These are phyloP conservation scores for Helarctos malayanus DNA, from an alignment of 2,797 vertebrate species.

Conservation along the genomic window DNA sequence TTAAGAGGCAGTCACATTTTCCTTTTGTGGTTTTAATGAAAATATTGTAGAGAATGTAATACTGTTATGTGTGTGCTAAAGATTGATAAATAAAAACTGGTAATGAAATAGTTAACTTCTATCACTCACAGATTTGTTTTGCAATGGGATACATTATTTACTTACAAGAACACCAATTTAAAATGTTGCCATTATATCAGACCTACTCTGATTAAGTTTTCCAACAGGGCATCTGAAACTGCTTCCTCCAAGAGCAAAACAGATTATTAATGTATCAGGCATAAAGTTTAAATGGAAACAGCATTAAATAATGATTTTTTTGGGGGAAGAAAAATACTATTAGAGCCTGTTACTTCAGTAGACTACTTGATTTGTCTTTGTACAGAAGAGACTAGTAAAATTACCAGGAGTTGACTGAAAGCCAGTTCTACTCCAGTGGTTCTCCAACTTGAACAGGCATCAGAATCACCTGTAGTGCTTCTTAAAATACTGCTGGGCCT, in stretches of 20 bases:
- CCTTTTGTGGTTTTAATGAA: conserved; percentile 66
- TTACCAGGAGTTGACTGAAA: not conserved
- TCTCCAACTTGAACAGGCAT: not conserved
- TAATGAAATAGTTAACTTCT: conserved; percentile 42
- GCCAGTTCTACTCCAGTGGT: not conserved
- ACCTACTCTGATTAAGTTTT: conserved; percentile 19
- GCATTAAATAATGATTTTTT: conserved; percentile 62
- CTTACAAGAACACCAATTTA: not conserved
- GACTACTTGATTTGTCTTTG: not conserved
- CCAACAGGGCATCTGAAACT: not conserved
- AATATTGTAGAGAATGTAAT: conserved; percentile 43
- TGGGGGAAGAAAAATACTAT: conserved; percentile 11
- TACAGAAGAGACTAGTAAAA: not conserved
- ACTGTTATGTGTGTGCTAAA: not conserved
- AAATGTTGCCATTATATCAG: conserved; percentile 14
- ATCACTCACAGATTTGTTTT: conserved; percentile 22
- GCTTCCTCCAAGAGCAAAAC: conserved; percentile 46
- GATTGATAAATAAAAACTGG: not conserved
- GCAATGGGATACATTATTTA: conserved; percentile 43
- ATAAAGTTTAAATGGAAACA: not conserved
- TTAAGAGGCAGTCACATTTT: conserved; percentile 48
- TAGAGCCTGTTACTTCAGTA: not conserved
- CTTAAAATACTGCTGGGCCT: not conserved
- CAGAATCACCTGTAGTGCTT: not conserved
- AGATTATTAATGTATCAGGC: not conserved